Evolutionary conservation across 2,113 vertebrate genomes (phyloP).

Genomic region (Ictalurus furcatus): DNA sequence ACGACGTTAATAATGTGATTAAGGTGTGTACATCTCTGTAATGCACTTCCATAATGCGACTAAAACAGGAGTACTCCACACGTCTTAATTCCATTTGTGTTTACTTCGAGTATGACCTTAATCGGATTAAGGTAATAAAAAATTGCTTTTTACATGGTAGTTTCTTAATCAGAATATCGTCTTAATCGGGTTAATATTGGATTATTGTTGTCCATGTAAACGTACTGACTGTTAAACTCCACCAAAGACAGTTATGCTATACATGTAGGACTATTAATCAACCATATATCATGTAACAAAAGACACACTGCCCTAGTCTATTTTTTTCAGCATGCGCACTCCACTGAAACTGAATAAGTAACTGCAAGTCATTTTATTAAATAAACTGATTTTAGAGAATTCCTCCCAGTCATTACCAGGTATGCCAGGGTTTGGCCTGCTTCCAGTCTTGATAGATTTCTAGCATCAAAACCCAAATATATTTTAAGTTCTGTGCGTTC

Average conservation of each 20-base stretch:
- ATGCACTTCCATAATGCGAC: no score
- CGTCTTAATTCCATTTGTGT: no score
- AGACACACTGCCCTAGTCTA: background rate
- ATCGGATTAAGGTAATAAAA: no score
- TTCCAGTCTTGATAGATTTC: slow-evolving; percentile 20
- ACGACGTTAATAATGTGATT: no score
- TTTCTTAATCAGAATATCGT: no score
- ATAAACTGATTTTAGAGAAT: slow-evolving; percentile 55
- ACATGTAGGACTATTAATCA: slow-evolving; percentile 3
- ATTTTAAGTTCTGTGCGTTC: background rate
- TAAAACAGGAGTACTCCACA: no score
- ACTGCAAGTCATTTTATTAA: slow-evolving; percentile 49
- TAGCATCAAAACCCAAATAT: slow-evolving; percentile 19
- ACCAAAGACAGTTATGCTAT: background rate
- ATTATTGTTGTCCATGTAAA: no score
- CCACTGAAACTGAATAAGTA: slow-evolving; percentile 25
- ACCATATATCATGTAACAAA: background rate
- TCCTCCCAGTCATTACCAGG: slow-evolving; percentile 56
- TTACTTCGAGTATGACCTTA: no score
- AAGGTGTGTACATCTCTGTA: no score
- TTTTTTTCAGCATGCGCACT: background rate
- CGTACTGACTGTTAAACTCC: no score
- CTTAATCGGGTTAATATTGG: no score
- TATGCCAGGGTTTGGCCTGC: slow-evolving; percentile 50
- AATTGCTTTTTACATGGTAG: no score